Evolutionary conservation across 2,888 invertebrate species (phyloP).

Genomic region (Choreutis nemorana): DNA sequence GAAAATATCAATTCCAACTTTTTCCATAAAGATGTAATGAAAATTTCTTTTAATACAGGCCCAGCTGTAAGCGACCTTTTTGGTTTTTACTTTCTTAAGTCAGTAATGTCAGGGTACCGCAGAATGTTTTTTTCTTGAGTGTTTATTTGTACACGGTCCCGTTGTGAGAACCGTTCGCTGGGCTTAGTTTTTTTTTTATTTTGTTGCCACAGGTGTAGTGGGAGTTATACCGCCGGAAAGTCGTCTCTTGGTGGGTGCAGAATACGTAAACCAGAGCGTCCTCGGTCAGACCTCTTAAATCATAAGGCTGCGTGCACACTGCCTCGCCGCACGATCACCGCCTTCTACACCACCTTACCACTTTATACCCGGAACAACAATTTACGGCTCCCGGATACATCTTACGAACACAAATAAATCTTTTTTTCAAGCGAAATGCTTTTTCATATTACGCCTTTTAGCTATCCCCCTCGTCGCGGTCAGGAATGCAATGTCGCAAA

Average conservation of each 20-base stretch:
- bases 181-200: constrained; percentile 58
- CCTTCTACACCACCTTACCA: constrained; percentile 27
- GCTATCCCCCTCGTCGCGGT: constrained; percentile 31
- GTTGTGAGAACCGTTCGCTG: constrained; percentile 32
- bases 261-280: constrained; percentile 64
- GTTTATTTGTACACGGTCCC: constrained; percentile 38
- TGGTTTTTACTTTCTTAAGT: constrained; percentile 29
- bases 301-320: constrained; percentile 20
- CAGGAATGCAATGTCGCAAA: constrained; percentile 61
- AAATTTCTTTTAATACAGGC: too few species aligned
- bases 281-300: constrained; percentile 62
- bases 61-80: too few species aligned
- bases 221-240: constrained; percentile 70
- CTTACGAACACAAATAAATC: constrained; percentile 55
- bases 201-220: constrained; percentile 69
- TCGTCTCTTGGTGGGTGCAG: constrained; percentile 69
- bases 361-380: constrained; percentile 42
- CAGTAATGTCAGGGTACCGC: constrained; percentile 24
- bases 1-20: constrained; percentile 56
- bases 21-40: constrained; percentile 52
- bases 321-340: constrained; percentile 17
- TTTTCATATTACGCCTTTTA: constrained; percentile 51
- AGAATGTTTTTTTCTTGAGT: constrained; percentile 28
- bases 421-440: constrained; percentile 47
- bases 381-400: constrained; percentile 52